A percentile compares a stretch with the other conserved stretches of the same genome.
These are phyloP conservation scores for Ophion ventricosus DNA, from an alignment of 2,888 invertebrate genomes.

Conservation along the genomic window DNA sequence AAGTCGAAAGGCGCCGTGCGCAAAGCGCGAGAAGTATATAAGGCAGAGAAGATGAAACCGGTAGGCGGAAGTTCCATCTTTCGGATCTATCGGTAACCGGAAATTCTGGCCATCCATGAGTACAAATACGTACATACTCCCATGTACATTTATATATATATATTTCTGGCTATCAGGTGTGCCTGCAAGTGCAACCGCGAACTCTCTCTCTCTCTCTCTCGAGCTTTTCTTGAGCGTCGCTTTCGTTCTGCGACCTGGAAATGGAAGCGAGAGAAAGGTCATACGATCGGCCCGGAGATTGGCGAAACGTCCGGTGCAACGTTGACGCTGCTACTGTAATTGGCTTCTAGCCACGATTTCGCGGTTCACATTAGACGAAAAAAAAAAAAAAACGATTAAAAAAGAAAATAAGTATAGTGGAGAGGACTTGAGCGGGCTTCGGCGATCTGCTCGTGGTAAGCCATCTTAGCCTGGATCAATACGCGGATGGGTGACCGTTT, in stretches of 20 bases:
- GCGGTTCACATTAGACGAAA: constrained; percentile 40
- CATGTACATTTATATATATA: constrained; percentile 24
- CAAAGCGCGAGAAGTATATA: constrained; percentile 15
- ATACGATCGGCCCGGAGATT: constrained; percentile 63
- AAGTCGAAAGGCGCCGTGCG: constrained; percentile 6
- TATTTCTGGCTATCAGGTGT: constrained; percentile 21
- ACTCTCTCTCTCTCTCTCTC: constrained; percentile 6
- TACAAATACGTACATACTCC: background rate
- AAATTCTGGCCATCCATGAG: constrained; percentile 60
- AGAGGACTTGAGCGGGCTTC: no score
- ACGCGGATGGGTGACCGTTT: background rate
- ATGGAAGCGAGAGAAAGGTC: constrained; percentile 61
- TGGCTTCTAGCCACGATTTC: constrained; percentile 71
- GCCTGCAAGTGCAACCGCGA: constrained; percentile 37
- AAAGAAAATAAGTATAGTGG: background rate
- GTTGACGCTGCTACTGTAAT: constrained; percentile 67
- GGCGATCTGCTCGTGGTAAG: no score
- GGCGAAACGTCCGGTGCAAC: constrained; percentile 60
- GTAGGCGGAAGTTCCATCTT: constrained; percentile 63
- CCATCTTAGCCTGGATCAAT: background rate
- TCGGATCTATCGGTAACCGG: constrained; percentile 61
- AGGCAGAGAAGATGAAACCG: constrained; percentile 47
- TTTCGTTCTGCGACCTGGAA: constrained; percentile 58
- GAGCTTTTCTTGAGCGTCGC: constrained; percentile 35
- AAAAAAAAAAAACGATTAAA: constrained; percentile 28